phyloP scores from a whole-genome alignment of 2,113 vertebrate genomes.

The Astatotilapia flaviijosephi region DNA sequence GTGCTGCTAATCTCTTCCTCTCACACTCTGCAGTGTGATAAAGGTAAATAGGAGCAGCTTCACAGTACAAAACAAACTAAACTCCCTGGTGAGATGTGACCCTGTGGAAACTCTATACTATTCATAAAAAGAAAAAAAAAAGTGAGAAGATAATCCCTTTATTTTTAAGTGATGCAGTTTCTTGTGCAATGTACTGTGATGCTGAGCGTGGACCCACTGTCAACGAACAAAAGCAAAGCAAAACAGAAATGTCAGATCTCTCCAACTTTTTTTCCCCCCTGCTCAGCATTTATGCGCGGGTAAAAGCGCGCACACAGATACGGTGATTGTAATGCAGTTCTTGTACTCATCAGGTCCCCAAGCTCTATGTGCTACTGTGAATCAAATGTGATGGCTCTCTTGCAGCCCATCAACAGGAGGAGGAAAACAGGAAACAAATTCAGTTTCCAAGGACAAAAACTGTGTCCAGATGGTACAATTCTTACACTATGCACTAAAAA shows the following conservation, averaged over 20 bases:
- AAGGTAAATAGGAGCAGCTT: constrained; percentile 1
- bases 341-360: constrained; percentile 43
- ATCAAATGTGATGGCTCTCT: constrained; percentile 39
- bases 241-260: not conserved
- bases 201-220: not conserved
- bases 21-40: constrained; percentile 6
- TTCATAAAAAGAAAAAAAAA: not conserved
- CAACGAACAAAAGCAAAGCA: not conserved
- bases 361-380: constrained; percentile 50
- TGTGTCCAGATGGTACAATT: constrained; percentile 23
- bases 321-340: constrained; percentile 58
- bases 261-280: not conserved
- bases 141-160: not conserved
- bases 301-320: not conserved
- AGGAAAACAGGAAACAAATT: constrained; percentile 52
- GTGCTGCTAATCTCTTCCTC: constrained; percentile 43
- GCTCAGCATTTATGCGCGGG: not conserved
- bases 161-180: not conserved
- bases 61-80: not conserved
- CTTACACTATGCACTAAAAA: not conserved
- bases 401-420: constrained; percentile 27
- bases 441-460: not conserved
- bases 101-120: not conserved
- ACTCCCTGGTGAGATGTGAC: not conserved
- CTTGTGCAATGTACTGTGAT: not conserved